Evolutionary conservation across 1,140 invertebrate species (phyloP).

Genomic region (Chlorops oryzae): DNA sequence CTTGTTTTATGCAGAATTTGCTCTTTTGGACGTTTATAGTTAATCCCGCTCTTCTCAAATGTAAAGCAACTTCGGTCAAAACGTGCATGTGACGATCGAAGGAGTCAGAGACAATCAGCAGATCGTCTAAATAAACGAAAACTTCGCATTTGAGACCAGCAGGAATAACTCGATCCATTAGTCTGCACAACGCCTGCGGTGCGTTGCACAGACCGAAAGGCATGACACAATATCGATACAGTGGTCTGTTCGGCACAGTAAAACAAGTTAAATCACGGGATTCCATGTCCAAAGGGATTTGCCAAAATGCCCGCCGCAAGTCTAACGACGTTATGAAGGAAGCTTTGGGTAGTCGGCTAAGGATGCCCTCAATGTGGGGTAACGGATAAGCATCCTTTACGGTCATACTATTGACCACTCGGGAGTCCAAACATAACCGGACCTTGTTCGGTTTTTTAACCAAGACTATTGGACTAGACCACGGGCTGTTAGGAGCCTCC

Average conservation of each 20-base stretch:
- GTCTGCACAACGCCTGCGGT: constrained; percentile 7
- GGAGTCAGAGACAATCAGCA: constrained; percentile 30
- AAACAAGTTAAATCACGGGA: constrained; percentile 44
- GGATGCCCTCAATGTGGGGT: constrained; percentile 31
- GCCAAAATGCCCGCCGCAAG: constrained; percentile 18
- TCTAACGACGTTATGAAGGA: constrained; percentile 16
- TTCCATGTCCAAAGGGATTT: constrained; percentile 18
- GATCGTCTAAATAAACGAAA: constrained; percentile 30
- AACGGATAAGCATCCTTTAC: constrained; percentile 31
- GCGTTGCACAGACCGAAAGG: constrained; percentile 13
- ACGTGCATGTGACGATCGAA: constrained; percentile 40
- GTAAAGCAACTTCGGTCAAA: constrained; percentile 21
- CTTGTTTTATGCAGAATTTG: constrained; percentile 21
- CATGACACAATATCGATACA: constrained; percentile 29
- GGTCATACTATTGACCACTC: constrained; percentile 41
- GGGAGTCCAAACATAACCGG: constrained; percentile 40
- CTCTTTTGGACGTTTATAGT: constrained; percentile 19
- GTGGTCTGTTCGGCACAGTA: constrained; percentile 26
- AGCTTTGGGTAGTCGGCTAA: constrained; percentile 32
- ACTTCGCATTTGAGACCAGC: constrained; percentile 3
- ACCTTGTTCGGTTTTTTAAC: constrained; percentile 14
- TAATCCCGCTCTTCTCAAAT: constrained; percentile 19
- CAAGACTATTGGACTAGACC: constrained; percentile 7
- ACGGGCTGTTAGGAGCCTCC: constrained; percentile 5
- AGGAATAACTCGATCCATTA: constrained; percentile 11